These are phyloP conservation scores for Xiphophorus hellerii DNA, from an alignment of 2,113 vertebrate species.

Conservation along the genomic window DNA sequence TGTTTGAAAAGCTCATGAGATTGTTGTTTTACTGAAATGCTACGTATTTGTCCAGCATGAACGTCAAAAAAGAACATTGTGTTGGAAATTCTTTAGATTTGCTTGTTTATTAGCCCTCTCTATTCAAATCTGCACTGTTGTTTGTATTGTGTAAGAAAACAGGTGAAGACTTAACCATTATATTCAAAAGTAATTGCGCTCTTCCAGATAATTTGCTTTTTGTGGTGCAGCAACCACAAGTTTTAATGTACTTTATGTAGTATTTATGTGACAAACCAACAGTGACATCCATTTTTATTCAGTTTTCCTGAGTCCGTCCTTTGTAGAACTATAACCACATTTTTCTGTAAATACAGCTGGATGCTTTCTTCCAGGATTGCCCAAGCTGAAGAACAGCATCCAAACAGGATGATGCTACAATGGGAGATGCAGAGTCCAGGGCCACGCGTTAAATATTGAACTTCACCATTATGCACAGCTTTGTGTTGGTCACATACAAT, in stretches of 20 bases:
- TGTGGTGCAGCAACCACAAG: too few species aligned
- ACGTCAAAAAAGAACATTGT: not conserved
- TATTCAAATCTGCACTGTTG: not conserved
- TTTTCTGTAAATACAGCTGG: too few species aligned
- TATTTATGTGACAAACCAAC: too few species aligned
- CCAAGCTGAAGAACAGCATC: too few species aligned
- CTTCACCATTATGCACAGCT: not conserved
- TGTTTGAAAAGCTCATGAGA: slow-evolving; percentile 9
- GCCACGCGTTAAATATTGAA: not conserved
- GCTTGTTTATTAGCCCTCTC: not conserved
- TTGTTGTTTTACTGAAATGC: not conserved
- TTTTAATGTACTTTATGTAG: too few species aligned
- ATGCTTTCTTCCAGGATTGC: too few species aligned
- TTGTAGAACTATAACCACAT: too few species aligned
- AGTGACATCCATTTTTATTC: too few species aligned
- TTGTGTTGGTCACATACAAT: not conserved
- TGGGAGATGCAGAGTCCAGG: not conserved
- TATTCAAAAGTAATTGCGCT: too few species aligned
- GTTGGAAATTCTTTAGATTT: not conserved
- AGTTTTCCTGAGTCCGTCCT: too few species aligned
- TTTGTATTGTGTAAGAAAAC: not conserved
- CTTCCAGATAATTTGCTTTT: too few species aligned
- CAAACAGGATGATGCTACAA: not conserved
- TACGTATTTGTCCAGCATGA: not conserved
- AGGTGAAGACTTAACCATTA: too few species aligned